These are phyloP conservation scores for Elmis aenea DNA, from an alignment of 2,888 invertebrate species.

Conservation along the genomic window DNA sequence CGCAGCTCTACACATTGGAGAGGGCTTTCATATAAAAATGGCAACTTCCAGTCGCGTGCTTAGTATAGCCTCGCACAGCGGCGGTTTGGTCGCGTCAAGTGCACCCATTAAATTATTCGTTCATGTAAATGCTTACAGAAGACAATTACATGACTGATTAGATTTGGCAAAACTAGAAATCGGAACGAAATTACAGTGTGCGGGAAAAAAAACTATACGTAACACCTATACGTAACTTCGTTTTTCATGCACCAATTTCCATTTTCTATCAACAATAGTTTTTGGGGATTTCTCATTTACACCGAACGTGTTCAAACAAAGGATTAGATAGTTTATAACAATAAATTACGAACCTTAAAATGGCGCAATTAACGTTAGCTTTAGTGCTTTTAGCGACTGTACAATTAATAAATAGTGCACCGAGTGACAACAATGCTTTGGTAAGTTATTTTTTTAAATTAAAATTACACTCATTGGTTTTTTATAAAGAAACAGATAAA, in stretches of 20 bases:
- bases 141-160: conserved; percentile 19
- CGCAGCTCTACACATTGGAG: no score
- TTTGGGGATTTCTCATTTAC: no score
- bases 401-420: conserved; percentile 4
- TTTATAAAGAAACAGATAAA: no score
- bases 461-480: no score
- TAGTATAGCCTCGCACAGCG: conserved; percentile 21
- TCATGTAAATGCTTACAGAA: conserved; percentile 17
- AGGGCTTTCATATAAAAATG: conserved; percentile 20
- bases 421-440: conserved; percentile 14
- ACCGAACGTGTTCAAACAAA: no score
- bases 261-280: no score
- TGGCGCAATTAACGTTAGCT: no score
- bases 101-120: conserved; percentile 9
- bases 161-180: conserved; percentile 13
- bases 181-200: conserved; percentile 15
- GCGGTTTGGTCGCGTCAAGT: conserved; percentile 8
- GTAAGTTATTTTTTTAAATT: no score
- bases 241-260: no score
- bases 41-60: conserved; percentile 9
- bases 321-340: no score
- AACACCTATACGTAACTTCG: conserved; percentile 5
- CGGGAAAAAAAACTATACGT: conserved; percentile 15
- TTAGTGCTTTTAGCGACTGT: conserved; percentile 11
- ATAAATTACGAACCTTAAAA: no score